These are phyloP conservation scores for Gallinago jamesoni DNA, from an alignment of 2,113 vertebrate genomes.

Conservation along the genomic window DNA sequence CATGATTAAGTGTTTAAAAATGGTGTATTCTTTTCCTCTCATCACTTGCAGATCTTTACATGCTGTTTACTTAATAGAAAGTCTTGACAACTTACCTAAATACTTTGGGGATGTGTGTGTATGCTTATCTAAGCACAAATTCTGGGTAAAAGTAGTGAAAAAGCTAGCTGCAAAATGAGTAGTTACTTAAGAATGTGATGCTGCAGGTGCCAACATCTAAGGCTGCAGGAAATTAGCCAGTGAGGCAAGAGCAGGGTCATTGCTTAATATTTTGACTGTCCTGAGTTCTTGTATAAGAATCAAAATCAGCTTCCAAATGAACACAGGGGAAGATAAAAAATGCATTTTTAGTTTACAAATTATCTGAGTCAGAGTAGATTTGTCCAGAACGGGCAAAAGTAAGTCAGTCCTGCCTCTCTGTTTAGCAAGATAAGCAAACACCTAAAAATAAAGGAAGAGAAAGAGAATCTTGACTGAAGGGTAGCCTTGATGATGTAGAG, in stretches of 20 bases:
- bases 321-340: neutral
- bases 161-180: neutral
- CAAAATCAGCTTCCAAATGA: neutral
- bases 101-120: neutral
- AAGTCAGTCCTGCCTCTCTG: neutral
- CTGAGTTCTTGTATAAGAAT: neutral
- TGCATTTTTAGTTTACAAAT: neutral
- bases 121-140: neutral
- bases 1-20: neutral
- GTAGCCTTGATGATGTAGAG: neutral
- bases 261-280: neutral
- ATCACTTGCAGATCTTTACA: neutral
- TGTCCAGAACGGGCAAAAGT: neutral
- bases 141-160: neutral
- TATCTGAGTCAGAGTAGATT: neutral
- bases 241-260: neutral
- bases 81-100: neutral
- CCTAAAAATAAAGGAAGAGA: neutral
- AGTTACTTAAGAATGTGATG: neutral
- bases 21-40: neutral
- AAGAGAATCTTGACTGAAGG: neutral
- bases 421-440: neutral
- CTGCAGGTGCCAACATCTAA: neutral
- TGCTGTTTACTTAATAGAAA: neutral
- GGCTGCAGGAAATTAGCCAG: neutral